A percentile compares a stretch with the other conserved stretches of the same genome.
Evolutionary conservation across 2,113 vertebrate genomes (phyloP).

Genomic region (Pteropus alecto): DNA sequence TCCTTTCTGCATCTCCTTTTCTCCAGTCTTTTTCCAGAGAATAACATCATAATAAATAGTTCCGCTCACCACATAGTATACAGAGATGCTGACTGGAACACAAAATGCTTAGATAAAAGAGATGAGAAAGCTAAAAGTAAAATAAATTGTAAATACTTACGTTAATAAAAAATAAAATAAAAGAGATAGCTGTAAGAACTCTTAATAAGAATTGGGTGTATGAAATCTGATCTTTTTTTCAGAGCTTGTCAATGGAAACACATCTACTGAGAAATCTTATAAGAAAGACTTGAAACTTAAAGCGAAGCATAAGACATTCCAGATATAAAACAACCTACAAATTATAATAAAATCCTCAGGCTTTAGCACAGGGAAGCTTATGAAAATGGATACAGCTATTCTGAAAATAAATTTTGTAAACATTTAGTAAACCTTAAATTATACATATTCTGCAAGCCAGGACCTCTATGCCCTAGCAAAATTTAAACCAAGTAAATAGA

Average conservation of each 20-base stretch:
- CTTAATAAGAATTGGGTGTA: not conserved
- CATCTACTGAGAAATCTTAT: not conserved
- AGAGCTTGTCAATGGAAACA: not conserved
- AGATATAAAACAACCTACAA: not conserved
- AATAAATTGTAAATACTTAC: not conserved
- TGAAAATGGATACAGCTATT: not conserved
- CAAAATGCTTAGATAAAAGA: not conserved
- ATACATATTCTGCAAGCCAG: not conserved
- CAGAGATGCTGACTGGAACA: not conserved
- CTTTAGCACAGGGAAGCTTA: not conserved
- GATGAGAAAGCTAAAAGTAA: not conserved
- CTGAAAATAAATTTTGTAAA: not conserved
- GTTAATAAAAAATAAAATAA: too few relatives aligned
- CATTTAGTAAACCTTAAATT: not conserved
- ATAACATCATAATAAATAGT: not conserved
- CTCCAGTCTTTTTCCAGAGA: not conserved
- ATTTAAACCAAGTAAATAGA: not conserved
- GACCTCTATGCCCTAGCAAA: not conserved
- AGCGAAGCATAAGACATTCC: not conserved
- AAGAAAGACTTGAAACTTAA: not conserved
- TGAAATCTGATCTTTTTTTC: not conserved
- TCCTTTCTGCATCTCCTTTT: not conserved
- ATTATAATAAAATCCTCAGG: not conserved
- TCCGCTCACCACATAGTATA: not conserved
- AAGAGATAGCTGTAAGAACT: too few relatives aligned